Percentiles rank a stretch among this genome's conserved stretches.
These are phyloP conservation scores for Leptatherina wallacei DNA, from an alignment of 2,797 vertebrate species.

Conservation along the genomic window DNA sequence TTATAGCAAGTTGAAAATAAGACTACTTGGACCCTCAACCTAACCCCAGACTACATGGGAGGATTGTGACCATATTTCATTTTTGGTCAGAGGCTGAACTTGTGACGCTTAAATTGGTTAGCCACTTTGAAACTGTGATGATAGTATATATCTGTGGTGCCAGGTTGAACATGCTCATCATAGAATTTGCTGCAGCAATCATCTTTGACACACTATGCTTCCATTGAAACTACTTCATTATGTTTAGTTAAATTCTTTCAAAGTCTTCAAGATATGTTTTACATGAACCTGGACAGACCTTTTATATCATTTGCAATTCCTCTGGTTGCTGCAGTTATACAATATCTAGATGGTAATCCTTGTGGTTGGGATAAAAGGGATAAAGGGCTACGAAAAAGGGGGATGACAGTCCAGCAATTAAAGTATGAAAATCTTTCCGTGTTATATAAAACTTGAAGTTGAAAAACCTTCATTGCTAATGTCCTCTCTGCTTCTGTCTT, in stretches of 20 bases:
- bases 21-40: neutral
- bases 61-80: neutral
- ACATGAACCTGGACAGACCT: neutral
- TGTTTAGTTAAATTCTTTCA: neutral
- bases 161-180: neutral
- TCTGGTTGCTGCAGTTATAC: neutral
- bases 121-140: neutral
- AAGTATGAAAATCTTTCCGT: neutral
- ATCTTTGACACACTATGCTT: neutral
- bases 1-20: neutral
- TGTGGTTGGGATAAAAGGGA: neutral
- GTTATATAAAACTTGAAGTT: neutral
- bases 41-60: neutral
- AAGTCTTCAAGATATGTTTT: neutral
- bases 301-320: neutral
- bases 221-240: neutral
- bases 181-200: neutral
- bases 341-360: neutral
- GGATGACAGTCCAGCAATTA: neutral
- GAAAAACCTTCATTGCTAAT: neutral
- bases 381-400: neutral
- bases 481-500: conserved; percentile 28
- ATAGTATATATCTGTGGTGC: neutral
- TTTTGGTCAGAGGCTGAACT: neutral
- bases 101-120: neutral